Conservation (phyloP, 2,888 invertebrate genomes). For the Brachypterus glaber region DNA sequence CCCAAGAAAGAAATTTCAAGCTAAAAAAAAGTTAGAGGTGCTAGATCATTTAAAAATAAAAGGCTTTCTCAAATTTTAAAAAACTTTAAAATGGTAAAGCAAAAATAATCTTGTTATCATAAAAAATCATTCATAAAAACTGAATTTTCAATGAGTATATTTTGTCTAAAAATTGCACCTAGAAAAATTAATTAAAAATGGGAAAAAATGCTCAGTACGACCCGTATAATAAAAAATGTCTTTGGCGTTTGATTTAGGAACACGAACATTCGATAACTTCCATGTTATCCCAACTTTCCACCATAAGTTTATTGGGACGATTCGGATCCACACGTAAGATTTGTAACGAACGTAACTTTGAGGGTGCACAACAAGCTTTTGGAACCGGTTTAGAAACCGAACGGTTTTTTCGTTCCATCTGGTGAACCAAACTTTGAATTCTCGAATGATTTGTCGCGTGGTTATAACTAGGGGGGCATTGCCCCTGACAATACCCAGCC, state of each 20-base stretch:
- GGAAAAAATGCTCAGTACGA: constrained; percentile 34
- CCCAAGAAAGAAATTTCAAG: too few species aligned
- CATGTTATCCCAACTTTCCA: constrained; percentile 62
- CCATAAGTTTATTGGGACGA: constrained; percentile 50
- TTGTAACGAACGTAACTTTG: constrained; percentile 54
- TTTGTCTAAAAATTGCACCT: too few species aligned
- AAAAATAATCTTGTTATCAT: too few species aligned
- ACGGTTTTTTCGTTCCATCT: constrained; percentile 42
- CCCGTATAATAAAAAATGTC: constrained; percentile 29
- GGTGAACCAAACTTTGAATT: constrained; percentile 58
- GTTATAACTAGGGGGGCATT: constrained; percentile 58
- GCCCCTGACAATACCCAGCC: constrained; percentile 61
- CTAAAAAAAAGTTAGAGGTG: too few species aligned
- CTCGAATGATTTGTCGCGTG: constrained; percentile 63
- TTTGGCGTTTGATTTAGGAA: constrained; percentile 41
- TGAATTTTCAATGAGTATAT: too few species aligned
- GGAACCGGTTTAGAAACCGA: constrained; percentile 39
- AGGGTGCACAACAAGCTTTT: constrained; percentile 61
- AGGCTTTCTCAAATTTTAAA: too few species aligned
- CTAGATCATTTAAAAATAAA: too few species aligned
- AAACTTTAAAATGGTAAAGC: too few species aligned
- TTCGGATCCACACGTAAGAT: constrained; percentile 57
- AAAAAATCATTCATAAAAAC: too few species aligned
- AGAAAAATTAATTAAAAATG: too few species aligned
- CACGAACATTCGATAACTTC: constrained; percentile 63